Evolutionary conservation across 1,140 invertebrate species (phyloP).

Genomic region (Oncopodura yosiiana): DNA sequence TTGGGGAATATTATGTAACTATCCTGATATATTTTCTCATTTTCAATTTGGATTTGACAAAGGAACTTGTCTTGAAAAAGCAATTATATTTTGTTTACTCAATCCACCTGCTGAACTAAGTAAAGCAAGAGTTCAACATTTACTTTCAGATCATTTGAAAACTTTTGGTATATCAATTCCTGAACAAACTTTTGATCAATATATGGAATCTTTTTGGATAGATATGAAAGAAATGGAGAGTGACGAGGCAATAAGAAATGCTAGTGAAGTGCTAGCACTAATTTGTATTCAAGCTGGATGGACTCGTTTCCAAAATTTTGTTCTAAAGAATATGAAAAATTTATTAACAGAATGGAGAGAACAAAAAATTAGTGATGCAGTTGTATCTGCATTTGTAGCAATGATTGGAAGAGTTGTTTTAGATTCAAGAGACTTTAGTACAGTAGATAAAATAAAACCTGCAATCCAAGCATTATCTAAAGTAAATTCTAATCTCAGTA

Average conservation of each 20-base stretch:
- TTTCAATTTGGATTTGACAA: not conserved
- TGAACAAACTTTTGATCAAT: not conserved
- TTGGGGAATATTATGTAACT: not conserved
- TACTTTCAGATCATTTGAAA: too few relatives aligned
- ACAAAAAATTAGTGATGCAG: conserved; percentile 2
- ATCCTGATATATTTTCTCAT: not conserved
- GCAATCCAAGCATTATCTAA: too few relatives aligned
- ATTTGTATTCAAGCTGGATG: not conserved
- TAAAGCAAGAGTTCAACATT: too few relatives aligned
- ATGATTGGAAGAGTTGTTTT: not conserved
- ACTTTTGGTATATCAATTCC: too few relatives aligned
- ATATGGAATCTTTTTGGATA: not conserved
- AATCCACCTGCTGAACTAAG: too few relatives aligned
- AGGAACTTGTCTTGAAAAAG: not conserved
- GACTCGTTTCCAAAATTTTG: not conserved
- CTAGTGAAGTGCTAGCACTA: not conserved
- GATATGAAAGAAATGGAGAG: conserved; percentile 1
- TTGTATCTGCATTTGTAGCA: not conserved
- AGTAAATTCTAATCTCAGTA: too few relatives aligned
- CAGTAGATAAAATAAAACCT: too few relatives aligned
- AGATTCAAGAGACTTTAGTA: too few relatives aligned
- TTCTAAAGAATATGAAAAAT: not conserved
- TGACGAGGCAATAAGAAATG: not conserved
- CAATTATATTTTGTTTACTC: not conserved
- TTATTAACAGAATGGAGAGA: not conserved